Evolutionary conservation across 2,797 vertebrate species (phyloP).

Genomic region (Setipinna tenuifilis): DNA sequence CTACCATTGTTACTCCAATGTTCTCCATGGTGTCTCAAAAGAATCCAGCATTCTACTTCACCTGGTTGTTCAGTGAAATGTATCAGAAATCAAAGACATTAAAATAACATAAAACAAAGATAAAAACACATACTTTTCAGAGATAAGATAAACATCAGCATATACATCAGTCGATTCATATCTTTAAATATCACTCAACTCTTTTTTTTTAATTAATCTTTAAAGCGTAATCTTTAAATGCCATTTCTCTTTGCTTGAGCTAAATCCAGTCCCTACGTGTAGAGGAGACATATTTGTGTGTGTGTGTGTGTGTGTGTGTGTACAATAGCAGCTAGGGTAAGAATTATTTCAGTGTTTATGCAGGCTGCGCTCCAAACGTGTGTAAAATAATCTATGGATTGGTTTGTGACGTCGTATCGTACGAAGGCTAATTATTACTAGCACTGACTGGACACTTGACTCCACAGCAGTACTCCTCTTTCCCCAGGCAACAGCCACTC

Average conservation of each 20-base stretch:
- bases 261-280: slow-evolving; percentile 79
- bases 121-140: slow-evolving; percentile 48
- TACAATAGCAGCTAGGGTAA: slow-evolving; percentile 80
- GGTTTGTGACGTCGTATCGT: slow-evolving; percentile 71
- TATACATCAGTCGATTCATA: slow-evolving; percentile 62
- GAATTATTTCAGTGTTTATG: slow-evolving; percentile 85
- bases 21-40: slow-evolving; percentile 76
- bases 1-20: slow-evolving; percentile 73
- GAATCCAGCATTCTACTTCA: slow-evolving; percentile 81
- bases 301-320: no score
- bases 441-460: slow-evolving; percentile 27
- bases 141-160: slow-evolving; percentile 56
- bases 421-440: slow-evolving; percentile 78
- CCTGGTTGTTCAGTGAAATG: slow-evolving; percentile 78
- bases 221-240: slow-evolving; percentile 64
- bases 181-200: slow-evolving; percentile 65
- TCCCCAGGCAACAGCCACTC: slow-evolving; percentile 27
- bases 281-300: slow-evolving; percentile 78
- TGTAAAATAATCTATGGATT: slow-evolving; percentile 10
- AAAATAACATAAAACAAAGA: slow-evolving; percentile 60
- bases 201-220: slow-evolving; percentile 52
- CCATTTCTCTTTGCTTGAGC: slow-evolving; percentile 71
- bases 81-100: slow-evolving; percentile 51
- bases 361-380: background rate
- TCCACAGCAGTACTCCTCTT: slow-evolving; percentile 36